A percentile compares a stretch with the other conserved stretches of the same genome.
phyloP scores from a whole-genome alignment of 2,888 invertebrate species.

The Copidosoma aretas region DNA sequence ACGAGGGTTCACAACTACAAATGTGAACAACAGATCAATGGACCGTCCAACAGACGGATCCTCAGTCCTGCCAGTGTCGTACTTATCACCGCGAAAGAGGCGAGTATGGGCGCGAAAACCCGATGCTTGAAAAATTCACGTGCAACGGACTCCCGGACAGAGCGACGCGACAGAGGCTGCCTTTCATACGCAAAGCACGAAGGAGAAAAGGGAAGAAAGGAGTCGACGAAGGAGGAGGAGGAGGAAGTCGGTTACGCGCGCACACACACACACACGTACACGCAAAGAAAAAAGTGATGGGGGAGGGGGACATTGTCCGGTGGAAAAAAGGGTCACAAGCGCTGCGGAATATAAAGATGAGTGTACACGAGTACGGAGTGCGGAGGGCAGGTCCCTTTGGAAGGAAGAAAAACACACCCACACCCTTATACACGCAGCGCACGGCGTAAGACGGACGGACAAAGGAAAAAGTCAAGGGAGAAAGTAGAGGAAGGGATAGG shows the following conservation, averaged over 20 bases:
- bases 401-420: conserved; percentile 13
- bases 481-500: conserved; percentile 39
- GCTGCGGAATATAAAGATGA: conserved; percentile 22
- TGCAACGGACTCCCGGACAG: no score
- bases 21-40: background rate
- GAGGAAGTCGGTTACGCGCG: background rate
- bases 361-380: background rate
- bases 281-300: conserved; percentile 22
- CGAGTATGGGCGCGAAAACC: background rate
- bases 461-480: conserved; percentile 33
- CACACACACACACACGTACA: conserved; percentile 13
- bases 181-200: background rate
- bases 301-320: conserved; percentile 32
- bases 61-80: background rate
- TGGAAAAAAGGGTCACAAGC: conserved; percentile 28
- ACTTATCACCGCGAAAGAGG: conserved; percentile 11
- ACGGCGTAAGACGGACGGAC: conserved; percentile 12
- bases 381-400: conserved; percentile 14
- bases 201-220: background rate
- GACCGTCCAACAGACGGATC: background rate
- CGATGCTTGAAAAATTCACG: background rate
- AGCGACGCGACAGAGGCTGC: no score
- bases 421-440: no score
- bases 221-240: conserved; percentile 7
- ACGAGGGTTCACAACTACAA: no score